phyloP scores from a whole-genome alignment of 2,888 invertebrate genomes.

The Cynaeus angustus region DNA sequence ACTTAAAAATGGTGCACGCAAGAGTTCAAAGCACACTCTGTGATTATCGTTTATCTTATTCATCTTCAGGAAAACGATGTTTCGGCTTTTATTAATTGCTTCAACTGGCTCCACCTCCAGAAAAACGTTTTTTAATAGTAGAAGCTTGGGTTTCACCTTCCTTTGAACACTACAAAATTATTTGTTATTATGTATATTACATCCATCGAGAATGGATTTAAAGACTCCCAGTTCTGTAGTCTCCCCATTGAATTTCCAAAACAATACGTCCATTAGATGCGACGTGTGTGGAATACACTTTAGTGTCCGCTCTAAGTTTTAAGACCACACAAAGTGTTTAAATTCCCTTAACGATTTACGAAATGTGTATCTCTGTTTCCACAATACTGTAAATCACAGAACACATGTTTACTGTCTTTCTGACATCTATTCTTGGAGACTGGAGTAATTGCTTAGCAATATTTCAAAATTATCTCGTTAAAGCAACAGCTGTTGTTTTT shows the following conservation, averaged over 20 bases:
- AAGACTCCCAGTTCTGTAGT: neutral
- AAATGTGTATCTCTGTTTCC: slow-evolving; percentile 48
- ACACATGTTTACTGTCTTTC: slow-evolving; percentile 51
- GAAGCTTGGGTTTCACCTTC: slow-evolving; percentile 8
- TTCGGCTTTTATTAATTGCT: neutral
- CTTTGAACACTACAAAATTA: neutral
- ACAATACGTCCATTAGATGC: slow-evolving; percentile 52
- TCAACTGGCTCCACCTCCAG: neutral
- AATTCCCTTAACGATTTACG: slow-evolving; percentile 34
- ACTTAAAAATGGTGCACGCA: slow-evolving; percentile 19
- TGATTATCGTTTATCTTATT: slow-evolving; percentile 18
- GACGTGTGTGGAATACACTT: slow-evolving; percentile 52
- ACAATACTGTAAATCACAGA: slow-evolving; percentile 57
- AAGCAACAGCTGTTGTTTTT: slow-evolving; percentile 39
- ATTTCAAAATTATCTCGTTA: slow-evolving; percentile 53
- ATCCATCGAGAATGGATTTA: neutral
- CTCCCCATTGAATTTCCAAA: slow-evolving; percentile 40
- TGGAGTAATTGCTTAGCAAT: slow-evolving; percentile 57
- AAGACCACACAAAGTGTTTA: slow-evolving; percentile 56
- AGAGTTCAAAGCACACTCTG: slow-evolving; percentile 1
- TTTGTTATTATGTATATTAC: slow-evolving; percentile 14
- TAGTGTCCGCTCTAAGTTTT: slow-evolving; percentile 42
- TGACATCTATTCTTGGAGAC: slow-evolving; percentile 39
- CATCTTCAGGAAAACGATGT: too few species aligned
- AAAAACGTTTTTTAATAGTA: slow-evolving; percentile 23